Conservation (phyloP, 2,113 vertebrate species). For the Herpailurus yagouaroundi region DNA sequence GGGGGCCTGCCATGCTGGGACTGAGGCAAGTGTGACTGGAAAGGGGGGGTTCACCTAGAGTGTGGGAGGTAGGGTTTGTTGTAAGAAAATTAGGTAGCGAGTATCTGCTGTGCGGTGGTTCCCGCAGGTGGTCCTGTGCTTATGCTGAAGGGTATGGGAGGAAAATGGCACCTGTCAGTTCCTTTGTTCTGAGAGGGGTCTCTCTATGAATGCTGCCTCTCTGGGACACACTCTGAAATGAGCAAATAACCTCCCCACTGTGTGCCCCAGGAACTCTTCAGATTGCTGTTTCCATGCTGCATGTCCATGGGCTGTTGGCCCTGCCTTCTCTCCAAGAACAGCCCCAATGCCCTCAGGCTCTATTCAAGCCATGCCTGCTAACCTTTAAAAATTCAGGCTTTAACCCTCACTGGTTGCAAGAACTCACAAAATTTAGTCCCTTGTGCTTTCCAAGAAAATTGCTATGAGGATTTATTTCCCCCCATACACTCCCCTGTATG, state of each 20-base stretch:
- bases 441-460: background rate
- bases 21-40: background rate
- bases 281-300: background rate
- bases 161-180: background rate
- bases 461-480: background rate
- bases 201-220: background rate
- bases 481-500: background rate
- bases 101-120: background rate
- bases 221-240: background rate
- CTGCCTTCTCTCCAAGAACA: background rate
- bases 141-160: background rate
- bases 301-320: background rate
- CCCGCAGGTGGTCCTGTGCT: background rate
- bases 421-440: background rate
- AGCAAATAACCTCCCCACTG: background rate
- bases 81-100: background rate
- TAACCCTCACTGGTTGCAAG: background rate
- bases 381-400: background rate
- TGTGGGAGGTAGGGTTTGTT: background rate
- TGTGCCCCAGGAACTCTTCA: background rate
- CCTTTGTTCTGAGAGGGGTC: background rate
- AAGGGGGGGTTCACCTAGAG: background rate
- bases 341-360: background rate
- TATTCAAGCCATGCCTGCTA: background rate
- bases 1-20: background rate